A percentile compares a stretch with the other conserved stretches of the same genome.
Conservation (phyloP, 2,113 vertebrate genomes). For the Turdus rufiventris region DNA sequence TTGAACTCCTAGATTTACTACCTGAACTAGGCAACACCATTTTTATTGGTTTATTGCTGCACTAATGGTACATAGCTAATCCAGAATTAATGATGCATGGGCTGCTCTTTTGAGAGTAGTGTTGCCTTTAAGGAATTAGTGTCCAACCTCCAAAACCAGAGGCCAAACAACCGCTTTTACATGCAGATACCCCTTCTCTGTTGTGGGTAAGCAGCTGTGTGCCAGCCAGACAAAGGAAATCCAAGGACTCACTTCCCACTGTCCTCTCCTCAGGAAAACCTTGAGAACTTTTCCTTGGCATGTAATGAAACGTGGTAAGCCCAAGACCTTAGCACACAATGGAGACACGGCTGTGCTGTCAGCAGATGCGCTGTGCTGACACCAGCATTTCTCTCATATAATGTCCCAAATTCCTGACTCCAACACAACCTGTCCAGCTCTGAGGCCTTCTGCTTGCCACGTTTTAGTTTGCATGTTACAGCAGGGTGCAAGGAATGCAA, state of each 20-base stretch:
- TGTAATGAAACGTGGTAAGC: accelerated
- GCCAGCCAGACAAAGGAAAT: neutral
- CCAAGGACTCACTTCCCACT: neutral
- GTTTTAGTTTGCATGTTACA: neutral
- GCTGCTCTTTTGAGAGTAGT: neutral
- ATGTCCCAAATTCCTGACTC: neutral
- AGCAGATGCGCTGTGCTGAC: neutral
- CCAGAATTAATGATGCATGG: accelerated
- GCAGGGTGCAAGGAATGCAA: neutral
- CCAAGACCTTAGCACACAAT: accelerated
- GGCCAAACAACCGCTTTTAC: neutral
- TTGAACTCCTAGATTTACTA: neutral
- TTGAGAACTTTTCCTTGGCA: neutral
- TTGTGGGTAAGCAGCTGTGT: neutral
- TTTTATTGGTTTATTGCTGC: neutral
- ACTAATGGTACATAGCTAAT: neutral
- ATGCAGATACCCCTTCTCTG: accelerated
- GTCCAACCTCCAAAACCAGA: neutral
- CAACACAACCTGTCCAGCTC: neutral
- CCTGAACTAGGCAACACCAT: neutral
- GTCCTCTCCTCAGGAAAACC: neutral
- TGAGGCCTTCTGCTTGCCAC: neutral
- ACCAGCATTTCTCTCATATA: accelerated
- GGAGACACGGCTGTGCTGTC: accelerated
- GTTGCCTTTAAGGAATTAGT: neutral